Conservation (phyloP, 2,888 invertebrate species). For the Eupelmus urozonus region DNA sequence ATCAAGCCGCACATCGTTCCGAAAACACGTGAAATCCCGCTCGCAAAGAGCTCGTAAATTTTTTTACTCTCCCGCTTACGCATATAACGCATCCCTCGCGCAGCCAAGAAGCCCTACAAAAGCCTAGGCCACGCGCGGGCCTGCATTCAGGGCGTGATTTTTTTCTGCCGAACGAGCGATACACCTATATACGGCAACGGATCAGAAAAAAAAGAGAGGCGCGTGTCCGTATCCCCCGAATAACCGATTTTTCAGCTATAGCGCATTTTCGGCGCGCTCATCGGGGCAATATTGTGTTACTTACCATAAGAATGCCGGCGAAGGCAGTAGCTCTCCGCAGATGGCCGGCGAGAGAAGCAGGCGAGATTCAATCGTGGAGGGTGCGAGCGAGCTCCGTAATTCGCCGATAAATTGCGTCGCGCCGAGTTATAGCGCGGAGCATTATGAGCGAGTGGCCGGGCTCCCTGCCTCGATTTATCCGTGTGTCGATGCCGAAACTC, state of each 20-base stretch:
- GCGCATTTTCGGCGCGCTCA: not conserved
- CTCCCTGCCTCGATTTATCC: not conserved
- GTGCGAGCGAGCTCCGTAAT: conserved; percentile 22
- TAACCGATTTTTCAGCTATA: conserved; percentile 21
- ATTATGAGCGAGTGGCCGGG: conserved; percentile 32
- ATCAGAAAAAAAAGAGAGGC: not conserved
- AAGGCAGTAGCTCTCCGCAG: conserved; percentile 38
- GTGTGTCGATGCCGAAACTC: too few relatives aligned
- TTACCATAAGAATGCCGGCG: conserved; percentile 37
- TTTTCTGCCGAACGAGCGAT: not conserved
- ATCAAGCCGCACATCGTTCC: too few relatives aligned
- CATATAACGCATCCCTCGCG: too few relatives aligned
- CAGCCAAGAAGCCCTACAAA: not conserved
- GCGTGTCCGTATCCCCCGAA: not conserved
- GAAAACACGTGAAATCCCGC: too few relatives aligned
- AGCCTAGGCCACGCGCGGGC: not conserved
- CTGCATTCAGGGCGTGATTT: conserved; percentile 44
- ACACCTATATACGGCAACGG: too few relatives aligned
- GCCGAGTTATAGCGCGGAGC: conserved; percentile 37
- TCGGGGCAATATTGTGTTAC: conserved; percentile 35
- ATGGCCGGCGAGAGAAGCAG: conserved; percentile 20
- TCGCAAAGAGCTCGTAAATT: too few relatives aligned
- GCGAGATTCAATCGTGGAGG: conserved; percentile 26
- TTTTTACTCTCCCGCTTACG: too few relatives aligned
- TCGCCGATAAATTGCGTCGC: conserved; percentile 58